These are phyloP conservation scores for Choloepus hoffmanni DNA, from an alignment of 2,113 vertebrate species.

Conservation along the genomic window DNA sequence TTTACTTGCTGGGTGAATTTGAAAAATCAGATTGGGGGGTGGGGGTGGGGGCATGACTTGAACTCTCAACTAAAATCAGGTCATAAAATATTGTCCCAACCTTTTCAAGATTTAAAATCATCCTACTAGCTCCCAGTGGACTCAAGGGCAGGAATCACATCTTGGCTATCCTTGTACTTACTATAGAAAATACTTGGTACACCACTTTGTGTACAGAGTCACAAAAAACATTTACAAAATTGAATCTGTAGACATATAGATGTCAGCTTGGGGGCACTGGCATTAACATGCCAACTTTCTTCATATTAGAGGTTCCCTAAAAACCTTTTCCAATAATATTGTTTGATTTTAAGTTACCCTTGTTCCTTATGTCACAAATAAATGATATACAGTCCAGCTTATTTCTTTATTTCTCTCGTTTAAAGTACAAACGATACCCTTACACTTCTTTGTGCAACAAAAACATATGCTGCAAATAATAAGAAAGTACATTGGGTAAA, in stretches of 20 bases:
- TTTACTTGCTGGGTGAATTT: not conserved
- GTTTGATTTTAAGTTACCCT: not conserved
- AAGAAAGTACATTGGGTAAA: not conserved
- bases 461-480: not conserved
- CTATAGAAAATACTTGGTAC: not conserved
- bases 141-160: not conserved
- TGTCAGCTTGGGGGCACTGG: not conserved
- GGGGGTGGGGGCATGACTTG: too few relatives aligned
- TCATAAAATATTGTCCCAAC: not conserved
- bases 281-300: not conserved
- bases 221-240: not conserved
- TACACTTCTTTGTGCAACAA: not conserved
- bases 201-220: not conserved
- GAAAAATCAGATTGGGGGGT: not conserved
- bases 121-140: not conserved
- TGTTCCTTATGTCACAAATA: not conserved
- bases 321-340: not conserved
- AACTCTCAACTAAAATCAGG: not conserved
- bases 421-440: not conserved
- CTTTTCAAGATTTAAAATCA: not conserved
- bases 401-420: conserved; percentile 34
- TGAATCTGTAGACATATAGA: not conserved
- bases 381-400: not conserved
- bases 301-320: not conserved
- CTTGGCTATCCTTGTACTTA: not conserved